phyloP scores from a whole-genome alignment of 2,888 invertebrate species.

The Melinopterus prodromus region DNA sequence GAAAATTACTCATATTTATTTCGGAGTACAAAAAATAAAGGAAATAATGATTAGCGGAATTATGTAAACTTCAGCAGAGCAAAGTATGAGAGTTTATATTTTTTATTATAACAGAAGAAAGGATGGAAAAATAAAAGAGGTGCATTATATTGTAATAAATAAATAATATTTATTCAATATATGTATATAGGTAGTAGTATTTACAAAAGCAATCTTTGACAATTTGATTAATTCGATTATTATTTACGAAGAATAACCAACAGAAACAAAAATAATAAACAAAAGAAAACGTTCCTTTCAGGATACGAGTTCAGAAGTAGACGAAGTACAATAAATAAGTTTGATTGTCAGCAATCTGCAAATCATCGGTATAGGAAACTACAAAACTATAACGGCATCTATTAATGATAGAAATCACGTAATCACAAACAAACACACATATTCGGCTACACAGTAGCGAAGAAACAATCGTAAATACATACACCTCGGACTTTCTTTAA shows the following conservation, averaged over 20 bases:
- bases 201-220: constrained; percentile 4
- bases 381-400: not conserved
- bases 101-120: not conserved
- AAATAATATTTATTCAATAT: not conserved
- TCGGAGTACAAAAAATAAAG: not conserved
- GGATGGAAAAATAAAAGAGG: not conserved
- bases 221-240: not conserved
- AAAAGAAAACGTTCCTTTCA: not conserved
- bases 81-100: too few species aligned
- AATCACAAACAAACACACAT: not conserved
- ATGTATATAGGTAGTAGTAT: not conserved
- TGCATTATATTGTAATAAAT: not conserved
- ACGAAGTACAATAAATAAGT: not conserved
- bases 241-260: not conserved
- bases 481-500: not conserved
- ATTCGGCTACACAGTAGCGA: not conserved
- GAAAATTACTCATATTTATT: not conserved
- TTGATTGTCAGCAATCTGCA: not conserved
- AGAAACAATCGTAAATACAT: not conserved
- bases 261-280: not conserved
- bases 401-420: not conserved
- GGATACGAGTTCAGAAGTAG: too few species aligned
- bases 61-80: not conserved
- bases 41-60: not conserved
- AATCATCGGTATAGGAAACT: not conserved